These are phyloP conservation scores for Margaritifera margaritifera DNA, from an alignment of 2,888 invertebrate genomes.

Conservation along the genomic window DNA sequence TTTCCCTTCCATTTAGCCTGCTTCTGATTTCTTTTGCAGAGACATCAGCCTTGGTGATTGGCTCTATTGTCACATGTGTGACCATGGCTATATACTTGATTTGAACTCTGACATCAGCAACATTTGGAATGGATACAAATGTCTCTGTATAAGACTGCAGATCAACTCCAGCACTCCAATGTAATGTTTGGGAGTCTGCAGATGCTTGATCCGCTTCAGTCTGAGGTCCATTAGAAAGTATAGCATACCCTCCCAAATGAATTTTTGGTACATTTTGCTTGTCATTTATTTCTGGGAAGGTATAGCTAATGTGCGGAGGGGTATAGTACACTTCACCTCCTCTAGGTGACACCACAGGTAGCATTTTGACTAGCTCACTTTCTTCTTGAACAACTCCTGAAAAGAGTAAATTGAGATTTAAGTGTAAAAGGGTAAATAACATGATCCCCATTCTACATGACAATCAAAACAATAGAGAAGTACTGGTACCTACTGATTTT, in stretches of 20 bases:
- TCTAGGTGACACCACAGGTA: constrained; percentile 74
- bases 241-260: constrained; percentile 27
- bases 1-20: constrained; percentile 75
- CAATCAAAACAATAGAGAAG: no score
- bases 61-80: constrained; percentile 71
- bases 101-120: constrained; percentile 73
- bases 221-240: neutral
- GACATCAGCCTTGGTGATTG: constrained; percentile 82
- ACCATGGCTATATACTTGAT: constrained; percentile 71
- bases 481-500: no score
- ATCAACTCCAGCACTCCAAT: constrained; percentile 69
- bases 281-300: constrained; percentile 77
- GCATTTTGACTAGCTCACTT: constrained; percentile 51
- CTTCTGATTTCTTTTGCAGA: constrained; percentile 87
- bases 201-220: no score
- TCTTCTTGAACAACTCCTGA: constrained; percentile 63
- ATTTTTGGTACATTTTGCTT: constrained; percentile 39
- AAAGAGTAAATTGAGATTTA: neutral
- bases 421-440: no score
- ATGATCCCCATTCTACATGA: no score
- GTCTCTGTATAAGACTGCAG: constrained; percentile 61
- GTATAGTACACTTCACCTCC: constrained; percentile 80
- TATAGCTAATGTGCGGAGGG: constrained; percentile 80
- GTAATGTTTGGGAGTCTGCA: constrained; percentile 15
- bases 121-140: constrained; percentile 72